Conservation (phyloP, 1,140 invertebrate species). For the Listronotus oregonensis region DNA sequence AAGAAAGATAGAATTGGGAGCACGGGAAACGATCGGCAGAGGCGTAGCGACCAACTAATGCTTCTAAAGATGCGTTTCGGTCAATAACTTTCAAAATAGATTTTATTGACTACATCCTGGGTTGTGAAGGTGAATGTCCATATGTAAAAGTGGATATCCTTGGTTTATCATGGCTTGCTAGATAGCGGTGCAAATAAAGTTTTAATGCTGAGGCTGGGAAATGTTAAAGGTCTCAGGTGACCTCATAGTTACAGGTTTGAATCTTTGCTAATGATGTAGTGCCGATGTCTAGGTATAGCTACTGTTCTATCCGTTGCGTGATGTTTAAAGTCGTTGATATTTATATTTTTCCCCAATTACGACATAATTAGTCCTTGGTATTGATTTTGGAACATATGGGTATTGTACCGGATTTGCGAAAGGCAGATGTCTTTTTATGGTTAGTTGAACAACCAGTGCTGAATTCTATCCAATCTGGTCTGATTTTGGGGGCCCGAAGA, state of each 20-base stretch:
- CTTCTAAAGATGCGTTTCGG: not conserved
- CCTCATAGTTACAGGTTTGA: not conserved
- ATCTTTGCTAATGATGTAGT: not conserved
- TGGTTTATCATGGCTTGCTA: not conserved
- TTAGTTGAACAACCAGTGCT: not conserved
- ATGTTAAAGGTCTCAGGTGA: constrained; percentile 4
- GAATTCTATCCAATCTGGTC: not conserved
- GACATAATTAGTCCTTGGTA: constrained; percentile 4
- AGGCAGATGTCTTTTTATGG: not conserved
- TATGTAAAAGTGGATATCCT: constrained; percentile 3
- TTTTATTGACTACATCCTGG: constrained; percentile 1
- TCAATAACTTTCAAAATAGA: not conserved
- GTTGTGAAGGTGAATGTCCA: not conserved
- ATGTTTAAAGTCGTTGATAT: constrained; percentile 2
- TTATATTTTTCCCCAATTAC: not conserved
- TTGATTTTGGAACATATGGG: constrained; percentile 3
- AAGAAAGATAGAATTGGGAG: too few species aligned
- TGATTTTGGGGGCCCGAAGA: not conserved
- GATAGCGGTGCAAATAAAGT: constrained; percentile 8
- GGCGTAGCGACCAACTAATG: not conserved
- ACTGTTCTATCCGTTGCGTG: not conserved
- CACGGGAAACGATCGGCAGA: not conserved
- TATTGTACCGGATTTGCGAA: constrained; percentile 1
- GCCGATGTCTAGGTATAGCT: constrained; percentile 2
- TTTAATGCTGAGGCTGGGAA: not conserved